Base-by-base conservation (phyloP, 1,140 invertebrate species). In the Drosophila sproati region DNA sequence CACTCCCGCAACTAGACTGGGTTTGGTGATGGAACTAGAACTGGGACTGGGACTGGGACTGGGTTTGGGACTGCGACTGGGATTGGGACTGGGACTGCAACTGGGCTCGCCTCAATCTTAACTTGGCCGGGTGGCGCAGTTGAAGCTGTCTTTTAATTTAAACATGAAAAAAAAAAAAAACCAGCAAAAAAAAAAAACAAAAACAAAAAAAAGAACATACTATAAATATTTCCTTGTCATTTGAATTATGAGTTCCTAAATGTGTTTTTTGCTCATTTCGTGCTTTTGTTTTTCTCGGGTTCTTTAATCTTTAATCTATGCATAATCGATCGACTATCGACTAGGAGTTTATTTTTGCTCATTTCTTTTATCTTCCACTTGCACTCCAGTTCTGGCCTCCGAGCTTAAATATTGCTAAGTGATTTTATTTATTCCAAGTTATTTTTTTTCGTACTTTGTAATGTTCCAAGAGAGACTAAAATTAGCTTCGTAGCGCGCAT, bases 401-500 rank as follows among this genome's bases (percentile, higher is more conserved):
- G 73, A 86, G 80, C 82, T 82, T 88, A 59, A 85, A 66, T 77
- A 73, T 75, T 73, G 57, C 64, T 78, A 81, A 88, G 82, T 86
- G 82, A 88, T 81, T 73, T 78, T 76, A 88, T 87, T 87, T 87
- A 87, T 87, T 88, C 37, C 28, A 77, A 6, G 70, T 64, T 55
- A 57, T 59, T 64, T 52, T 69, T 50, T 39, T 62, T 54, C 48
- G 5, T 57, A 48, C 63, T 72, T 68, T 66, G 43, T 73, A 62
- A 62, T 73, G 75, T 85, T 78, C 78, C 85, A 77, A 61, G 80
- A 87, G 83, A 88, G 83, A 88, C 83, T 88, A 88, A 87, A 69
- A 79, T 83, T 87, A 87, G 83, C 67, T 57, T 80, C 78, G 73
- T 88, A 88, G 80, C 59, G 37, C 41, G 68, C 54, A 52, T 59